These are phyloP conservation scores for Plebejus anna DNA, from an alignment of 2,888 invertebrate genomes.

Conservation along the genomic window DNA sequence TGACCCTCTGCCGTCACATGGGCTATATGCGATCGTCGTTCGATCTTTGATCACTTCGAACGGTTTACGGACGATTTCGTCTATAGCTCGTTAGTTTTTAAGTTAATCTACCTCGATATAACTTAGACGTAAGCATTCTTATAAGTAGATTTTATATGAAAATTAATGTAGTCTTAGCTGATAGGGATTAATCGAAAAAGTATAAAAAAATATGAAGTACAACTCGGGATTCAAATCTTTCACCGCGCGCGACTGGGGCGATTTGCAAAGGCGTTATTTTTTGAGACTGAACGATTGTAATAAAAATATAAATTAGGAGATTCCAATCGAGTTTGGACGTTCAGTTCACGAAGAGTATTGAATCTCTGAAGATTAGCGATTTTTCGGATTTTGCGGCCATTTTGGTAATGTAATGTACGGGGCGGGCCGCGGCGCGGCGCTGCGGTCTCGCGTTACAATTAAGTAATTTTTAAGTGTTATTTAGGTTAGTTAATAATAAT, in stretches of 20 bases:
- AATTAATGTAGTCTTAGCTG: slow-evolving; percentile 62
- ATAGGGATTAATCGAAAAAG: slow-evolving; percentile 63
- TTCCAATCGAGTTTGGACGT: slow-evolving; percentile 42
- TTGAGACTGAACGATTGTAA: slow-evolving; percentile 43
- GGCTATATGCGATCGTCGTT: slow-evolving; percentile 57
- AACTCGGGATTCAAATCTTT: slow-evolving; percentile 75
- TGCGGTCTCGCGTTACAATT: slow-evolving; percentile 50
- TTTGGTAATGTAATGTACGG: slow-evolving; percentile 40
- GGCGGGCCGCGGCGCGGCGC: slow-evolving; percentile 50
- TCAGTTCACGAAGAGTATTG: slow-evolving; percentile 49
- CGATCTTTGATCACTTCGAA: slow-evolving; percentile 27
- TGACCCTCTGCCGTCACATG: slow-evolving; percentile 80
- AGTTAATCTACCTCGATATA: slow-evolving; percentile 79
- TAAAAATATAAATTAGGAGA: slow-evolving; percentile 41
- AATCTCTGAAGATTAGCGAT: slow-evolving; percentile 75
- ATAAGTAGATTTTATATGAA: slow-evolving; percentile 78
- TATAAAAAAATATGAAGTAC: slow-evolving; percentile 70
- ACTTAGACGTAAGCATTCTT: slow-evolving; percentile 70
- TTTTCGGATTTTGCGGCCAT: slow-evolving; percentile 59
- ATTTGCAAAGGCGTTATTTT: slow-evolving; percentile 16
- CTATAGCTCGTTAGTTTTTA: slow-evolving; percentile 58
- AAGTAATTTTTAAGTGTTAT: slow-evolving; percentile 64
- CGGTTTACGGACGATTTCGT: slow-evolving; percentile 27
- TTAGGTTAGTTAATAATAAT: slow-evolving; percentile 71
- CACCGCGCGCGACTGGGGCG: slow-evolving; percentile 46